Evolutionary conservation across 2,888 invertebrate species (phyloP), one percentile per base, ranked within the genome.

Genomic region (Cephus rjabovi): DNA sequence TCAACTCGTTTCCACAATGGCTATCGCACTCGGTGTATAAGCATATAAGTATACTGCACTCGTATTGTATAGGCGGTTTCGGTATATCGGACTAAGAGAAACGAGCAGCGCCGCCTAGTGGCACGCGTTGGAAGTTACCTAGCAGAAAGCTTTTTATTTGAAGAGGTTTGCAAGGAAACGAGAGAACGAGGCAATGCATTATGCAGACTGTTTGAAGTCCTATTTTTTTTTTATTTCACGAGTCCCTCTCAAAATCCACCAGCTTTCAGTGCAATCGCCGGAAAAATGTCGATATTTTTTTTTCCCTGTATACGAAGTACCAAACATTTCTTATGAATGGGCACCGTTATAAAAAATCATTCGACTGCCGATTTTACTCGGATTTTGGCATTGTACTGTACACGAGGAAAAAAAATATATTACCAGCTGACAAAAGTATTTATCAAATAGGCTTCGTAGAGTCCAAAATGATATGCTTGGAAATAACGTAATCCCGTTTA

Each of bases 151-250:
- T 86, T 89, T 89, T 87, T 88, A 88, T 88, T 85, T 84, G 85
- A 88, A 85, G 87, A 84, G 87, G 81, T 84, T 83, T 76, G 80
- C 76, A 77, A 82, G 78, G 79, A 81, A 80, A 78, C 81, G 82
- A 78, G 80, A 78, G 82, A 82, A 75, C 81, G 79, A 80, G 86
- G 86, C 84, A 85, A 86, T 89, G 89, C 90, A 90, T 90, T 89
- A 90, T 89, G 89, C 88, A 89, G 85, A 82, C 86, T 87, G 89
- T 90, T 90, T 90, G 89, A 89, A 90, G 90, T 89, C 84, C 84
- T 35, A 35, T 35, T 12, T 86, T 84, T 83, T 87, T 87, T 85
- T 83, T 81, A 81, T 83, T 85, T 83, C 81, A 81, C 83, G 81
- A 81, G 81, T 80, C 78, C 81, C 81, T 82, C 82, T 82, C 85